Base-by-base conservation (phyloP, 2,113 vertebrate genomes). In the Vidua chalybeata region DNA sequence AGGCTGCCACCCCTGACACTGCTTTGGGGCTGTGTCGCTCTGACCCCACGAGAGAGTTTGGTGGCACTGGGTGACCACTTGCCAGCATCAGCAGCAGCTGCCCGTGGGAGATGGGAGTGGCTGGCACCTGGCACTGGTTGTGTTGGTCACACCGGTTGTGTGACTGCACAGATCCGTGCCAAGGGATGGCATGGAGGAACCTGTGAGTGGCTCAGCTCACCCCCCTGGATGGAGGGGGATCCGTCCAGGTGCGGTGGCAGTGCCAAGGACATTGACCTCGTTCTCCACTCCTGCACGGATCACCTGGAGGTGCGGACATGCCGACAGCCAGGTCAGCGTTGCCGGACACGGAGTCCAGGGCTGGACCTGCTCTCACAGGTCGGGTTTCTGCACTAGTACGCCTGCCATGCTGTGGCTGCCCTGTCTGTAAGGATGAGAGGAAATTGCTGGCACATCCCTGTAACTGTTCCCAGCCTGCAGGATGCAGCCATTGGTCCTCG, bases 191-290 rank as follows among this genome's bases (percentile, higher is more conserved):
- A 3, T 0, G 0, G 31, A 31, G 33, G 30, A 13, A 31, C 19
- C 49, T 8, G 45, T 17, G 46, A 30, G 21, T 4, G 85, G 13
- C 37, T 84, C 61, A 48, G 49, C 49, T 1, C 3, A 20, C 31
- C 26, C 22, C 22, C 6, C 43, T 20, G 52, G 14, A 4, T 41
- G 75, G 55, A 92, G 35, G 13, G 37, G 48, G 31, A 41, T n/a
- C 5, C 0, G 2, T 31, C 66, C 19, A 11, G 61, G 27, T 2
- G 5, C 0, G 0, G 68, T 56, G 35, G 39, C 1, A 1, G 20
- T 48, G 31, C 52, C 31, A 21, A 19, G 71, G 61, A n/a, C 2
- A 1, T 2, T 22, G 75, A 24, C 5, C n/a, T 82, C 79, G 3
- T 9, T 54, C 27, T 30, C 18, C 4, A 9, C 52, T n/a, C 37